A percentile compares a stretch with the other conserved stretches of the same genome.
Evolutionary conservation across 2,113 vertebrate genomes (phyloP).

Genomic region (Cryptotis parvus): DNA sequence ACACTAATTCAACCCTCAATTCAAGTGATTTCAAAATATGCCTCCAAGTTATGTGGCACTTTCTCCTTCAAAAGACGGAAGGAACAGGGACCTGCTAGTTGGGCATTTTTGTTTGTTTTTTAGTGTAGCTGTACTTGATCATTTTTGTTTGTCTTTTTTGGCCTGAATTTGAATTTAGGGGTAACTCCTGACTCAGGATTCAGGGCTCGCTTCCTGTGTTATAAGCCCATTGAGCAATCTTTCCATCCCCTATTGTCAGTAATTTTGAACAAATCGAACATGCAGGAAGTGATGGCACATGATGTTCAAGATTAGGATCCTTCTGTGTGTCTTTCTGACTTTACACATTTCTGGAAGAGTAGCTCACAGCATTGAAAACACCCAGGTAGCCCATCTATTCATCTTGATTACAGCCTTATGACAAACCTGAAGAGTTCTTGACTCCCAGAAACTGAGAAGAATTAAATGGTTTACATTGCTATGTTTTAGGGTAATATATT

Average conservation of each 20-base stretch:
- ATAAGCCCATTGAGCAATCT: too few relatives aligned
- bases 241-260: background rate
- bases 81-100: too few relatives aligned
- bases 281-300: background rate
- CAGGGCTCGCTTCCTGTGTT: too few relatives aligned
- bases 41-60: background rate
- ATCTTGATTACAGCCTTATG: background rate
- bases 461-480: conserved; percentile 9
- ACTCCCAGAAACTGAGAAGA: background rate
- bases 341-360: background rate
- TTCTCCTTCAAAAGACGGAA: background rate
- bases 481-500: background rate
- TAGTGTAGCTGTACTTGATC: too few relatives aligned
- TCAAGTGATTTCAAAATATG: background rate
- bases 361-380: background rate
- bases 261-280: background rate
- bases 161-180: too few relatives aligned
- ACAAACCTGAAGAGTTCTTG: conserved; percentile 2
- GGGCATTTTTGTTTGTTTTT: too few relatives aligned
- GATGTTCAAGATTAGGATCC: background rate
- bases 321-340: background rate
- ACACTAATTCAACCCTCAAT: background rate
- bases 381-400: too few relatives aligned
- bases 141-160: too few relatives aligned
- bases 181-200: too few relatives aligned